phyloP scores from a whole-genome alignment of 2,888 invertebrate genomes.

The Meta bourneti region DNA sequence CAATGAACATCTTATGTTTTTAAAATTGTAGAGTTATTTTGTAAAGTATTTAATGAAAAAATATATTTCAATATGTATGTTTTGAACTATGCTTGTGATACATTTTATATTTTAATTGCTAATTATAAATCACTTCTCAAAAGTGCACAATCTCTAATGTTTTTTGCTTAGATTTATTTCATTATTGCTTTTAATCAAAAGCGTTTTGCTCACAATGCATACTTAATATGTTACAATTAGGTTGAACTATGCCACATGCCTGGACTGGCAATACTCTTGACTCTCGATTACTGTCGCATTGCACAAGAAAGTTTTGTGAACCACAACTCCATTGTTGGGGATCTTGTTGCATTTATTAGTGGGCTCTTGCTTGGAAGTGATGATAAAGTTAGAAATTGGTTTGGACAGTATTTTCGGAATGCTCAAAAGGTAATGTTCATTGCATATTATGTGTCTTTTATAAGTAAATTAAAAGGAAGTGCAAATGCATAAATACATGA shows the following conservation, averaged over 20 bases:
- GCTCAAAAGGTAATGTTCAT: slow-evolving; percentile 85
- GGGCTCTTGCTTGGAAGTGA: slow-evolving; percentile 94
- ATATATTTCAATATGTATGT: neutral
- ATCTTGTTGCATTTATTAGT: slow-evolving; percentile 91
- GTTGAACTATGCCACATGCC: slow-evolving; percentile 93
- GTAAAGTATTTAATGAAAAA: neutral
- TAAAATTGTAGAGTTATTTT: neutral
- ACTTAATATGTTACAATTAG: slow-evolving; percentile 78
- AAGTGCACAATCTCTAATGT: neutral
- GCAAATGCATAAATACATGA: too few species aligned
- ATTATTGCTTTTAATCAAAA: neutral
- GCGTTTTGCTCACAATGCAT: too few species aligned
- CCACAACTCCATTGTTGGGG: slow-evolving; percentile 79
- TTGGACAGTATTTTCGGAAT: slow-evolving; percentile 93
- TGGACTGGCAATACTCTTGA: slow-evolving; percentile 90
- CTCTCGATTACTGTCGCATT: slow-evolving; percentile 83
- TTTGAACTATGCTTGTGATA: too few species aligned
- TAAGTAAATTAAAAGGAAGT: too few species aligned
- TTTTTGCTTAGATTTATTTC: neutral
- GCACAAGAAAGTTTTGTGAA: slow-evolving; percentile 64
- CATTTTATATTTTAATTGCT: too few species aligned
- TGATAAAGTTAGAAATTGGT: slow-evolving; percentile 93
- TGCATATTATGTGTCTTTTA: neutral
- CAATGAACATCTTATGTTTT: neutral
- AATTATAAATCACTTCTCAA: too few species aligned